These are phyloP conservation scores for Eulemur mongoz DNA, from an alignment of 2,797 vertebrate genomes.

Conservation along the genomic window DNA sequence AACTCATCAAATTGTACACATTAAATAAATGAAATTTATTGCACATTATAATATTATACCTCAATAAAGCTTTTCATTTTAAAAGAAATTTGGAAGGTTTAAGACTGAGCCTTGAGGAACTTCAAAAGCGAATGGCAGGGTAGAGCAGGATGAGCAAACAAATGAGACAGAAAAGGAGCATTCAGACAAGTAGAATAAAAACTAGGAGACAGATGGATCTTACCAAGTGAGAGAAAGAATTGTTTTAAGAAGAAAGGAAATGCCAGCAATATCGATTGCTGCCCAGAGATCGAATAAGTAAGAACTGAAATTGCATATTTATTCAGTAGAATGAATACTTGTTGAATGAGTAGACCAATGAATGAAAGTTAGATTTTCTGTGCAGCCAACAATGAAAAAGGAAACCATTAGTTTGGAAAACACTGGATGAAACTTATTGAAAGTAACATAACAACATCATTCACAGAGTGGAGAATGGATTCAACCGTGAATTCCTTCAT, in stretches of 20 bases:
- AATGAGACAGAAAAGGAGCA: background rate
- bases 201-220: background rate
- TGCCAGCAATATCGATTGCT: too few relatives aligned
- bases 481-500: background rate
- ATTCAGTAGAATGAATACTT: background rate
- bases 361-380: background rate
- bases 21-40: background rate
- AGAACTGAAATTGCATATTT: background rate
- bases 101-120: background rate
- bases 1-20: background rate
- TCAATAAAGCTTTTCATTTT: background rate
- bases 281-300: background rate
- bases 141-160: background rate
- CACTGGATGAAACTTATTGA: background rate
- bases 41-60: background rate
- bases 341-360: background rate
- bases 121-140: background rate
- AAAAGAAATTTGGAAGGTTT: background rate
- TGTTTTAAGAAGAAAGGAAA: background rate
- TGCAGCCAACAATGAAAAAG: background rate
- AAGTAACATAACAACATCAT: background rate
- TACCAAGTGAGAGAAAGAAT: background rate
- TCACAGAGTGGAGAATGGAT: background rate
- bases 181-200: background rate
- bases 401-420: background rate